Conservation (phyloP, 1,140 invertebrate genomes). For the Brachionus asplanchnoidis region DNA sequence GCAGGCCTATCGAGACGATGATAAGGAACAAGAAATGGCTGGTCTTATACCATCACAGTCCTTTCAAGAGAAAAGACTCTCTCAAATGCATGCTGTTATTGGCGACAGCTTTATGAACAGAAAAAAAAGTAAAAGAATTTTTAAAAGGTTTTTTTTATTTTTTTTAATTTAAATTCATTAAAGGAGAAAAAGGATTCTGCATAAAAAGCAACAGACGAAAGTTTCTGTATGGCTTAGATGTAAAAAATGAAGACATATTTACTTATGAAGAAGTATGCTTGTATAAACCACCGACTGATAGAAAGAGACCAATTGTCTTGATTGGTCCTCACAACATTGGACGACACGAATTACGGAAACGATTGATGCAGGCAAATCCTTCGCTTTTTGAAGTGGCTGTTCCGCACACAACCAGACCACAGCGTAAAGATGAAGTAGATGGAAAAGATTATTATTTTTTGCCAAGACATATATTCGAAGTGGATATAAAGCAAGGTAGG, state of each 20-base stretch:
- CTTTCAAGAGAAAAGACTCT: slow-evolving; percentile 80
- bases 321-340: slow-evolving; percentile 96
- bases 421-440: slow-evolving; percentile 82
- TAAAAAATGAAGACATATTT: slow-evolving; percentile 8
- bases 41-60: slow-evolving; percentile 88
- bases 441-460: slow-evolving; percentile 97
- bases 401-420: slow-evolving; percentile 68
- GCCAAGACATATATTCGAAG: slow-evolving; percentile 83
- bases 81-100: slow-evolving; percentile 37
- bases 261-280: slow-evolving; percentile 38
- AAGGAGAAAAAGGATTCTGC: slow-evolving; percentile 24
- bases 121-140: slow-evolving; percentile 7
- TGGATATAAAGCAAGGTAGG: slow-evolving; percentile 81
- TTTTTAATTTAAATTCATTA: not conserved
- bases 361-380: slow-evolving; percentile 83
- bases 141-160: not conserved
- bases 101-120: slow-evolving; percentile 30
- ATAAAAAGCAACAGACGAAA: not conserved
- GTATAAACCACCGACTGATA: not conserved
- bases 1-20: slow-evolving; percentile 61
- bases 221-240: not conserved
- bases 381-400: slow-evolving; percentile 89
- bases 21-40: slow-evolving; percentile 62
- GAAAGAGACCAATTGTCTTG: slow-evolving; percentile 79
- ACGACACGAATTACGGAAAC: slow-evolving; percentile 82